phyloP scores from a whole-genome alignment of 2,113 vertebrate species.

The Pampusana beccarii region DNA sequence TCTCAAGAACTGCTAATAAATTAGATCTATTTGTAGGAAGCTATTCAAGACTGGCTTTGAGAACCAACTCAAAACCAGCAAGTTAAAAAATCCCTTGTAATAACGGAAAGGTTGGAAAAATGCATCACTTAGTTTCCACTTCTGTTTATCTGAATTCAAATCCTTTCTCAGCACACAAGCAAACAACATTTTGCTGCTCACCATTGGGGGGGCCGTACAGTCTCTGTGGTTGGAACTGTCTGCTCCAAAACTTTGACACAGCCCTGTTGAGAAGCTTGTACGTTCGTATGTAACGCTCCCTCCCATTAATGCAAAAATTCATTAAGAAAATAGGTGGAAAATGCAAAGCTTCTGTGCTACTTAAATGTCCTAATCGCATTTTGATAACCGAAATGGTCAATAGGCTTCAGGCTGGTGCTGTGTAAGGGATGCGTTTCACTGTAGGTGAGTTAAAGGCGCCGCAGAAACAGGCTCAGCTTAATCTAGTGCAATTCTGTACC shows the following conservation, averaged over 20 bases:
- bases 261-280: background rate
- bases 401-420: background rate
- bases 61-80: background rate
- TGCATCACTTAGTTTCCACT: background rate
- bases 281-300: background rate
- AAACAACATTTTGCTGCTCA: background rate
- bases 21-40: background rate
- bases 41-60: background rate
- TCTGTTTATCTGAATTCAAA: background rate
- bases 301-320: background rate
- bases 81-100: background rate
- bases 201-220: accelerated
- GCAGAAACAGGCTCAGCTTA: background rate
- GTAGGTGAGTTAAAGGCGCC: background rate
- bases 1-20: background rate
- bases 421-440: background rate
- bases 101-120: background rate
- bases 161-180: background rate
- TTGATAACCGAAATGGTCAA: background rate
- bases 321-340: conserved; percentile 5
- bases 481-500: background rate
- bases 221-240: background rate
- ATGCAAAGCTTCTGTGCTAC: background rate
- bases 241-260: background rate
- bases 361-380: conserved; percentile 33